Conservation (phyloP, 2,888 invertebrate species). For the Auanema sp. region DNA sequence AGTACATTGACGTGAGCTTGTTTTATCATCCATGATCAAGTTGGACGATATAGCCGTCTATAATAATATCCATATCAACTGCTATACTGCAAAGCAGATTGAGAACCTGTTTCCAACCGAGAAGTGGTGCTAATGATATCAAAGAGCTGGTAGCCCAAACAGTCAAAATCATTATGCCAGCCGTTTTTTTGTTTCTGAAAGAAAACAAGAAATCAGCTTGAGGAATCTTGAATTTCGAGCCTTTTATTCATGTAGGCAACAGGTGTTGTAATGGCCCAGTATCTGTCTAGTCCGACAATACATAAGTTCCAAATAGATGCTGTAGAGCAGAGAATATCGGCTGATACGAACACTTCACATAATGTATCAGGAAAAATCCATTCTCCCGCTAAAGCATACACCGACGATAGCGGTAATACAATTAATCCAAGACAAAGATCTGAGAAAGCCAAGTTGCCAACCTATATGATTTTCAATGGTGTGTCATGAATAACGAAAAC, state of each 20-base stretch:
- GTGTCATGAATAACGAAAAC: constrained; percentile 1
- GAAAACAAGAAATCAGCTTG: neutral
- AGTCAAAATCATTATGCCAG: constrained; percentile 65
- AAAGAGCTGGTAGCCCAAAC: constrained; percentile 67
- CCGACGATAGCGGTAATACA: constrained; percentile 68
- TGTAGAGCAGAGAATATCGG: constrained; percentile 68
- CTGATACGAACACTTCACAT: constrained; percentile 67
- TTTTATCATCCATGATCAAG: constrained; percentile 39
- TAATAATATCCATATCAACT: constrained; percentile 5
- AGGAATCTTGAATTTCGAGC: constrained; percentile 28
- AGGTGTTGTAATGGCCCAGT: constrained; percentile 65
- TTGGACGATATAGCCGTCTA: constrained; percentile 39
- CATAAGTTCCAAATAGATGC: constrained; percentile 68
- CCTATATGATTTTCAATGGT: too few relatives aligned
- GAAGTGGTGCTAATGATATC: constrained; percentile 67
- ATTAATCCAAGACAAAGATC: constrained; percentile 66
- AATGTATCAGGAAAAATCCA: constrained; percentile 67
- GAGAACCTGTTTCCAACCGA: constrained; percentile 66
- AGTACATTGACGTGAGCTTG: constrained; percentile 48
- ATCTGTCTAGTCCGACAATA: constrained; percentile 68
- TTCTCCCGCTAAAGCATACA: constrained; percentile 65
- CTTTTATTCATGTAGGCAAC: constrained; percentile 66
- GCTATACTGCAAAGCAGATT: neutral
- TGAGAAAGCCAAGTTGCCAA: constrained; percentile 68
- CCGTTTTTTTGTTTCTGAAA: constrained; percentile 61